phyloP scores from a whole-genome alignment of 2,888 invertebrate species.

The Thymelicus lineola region DNA sequence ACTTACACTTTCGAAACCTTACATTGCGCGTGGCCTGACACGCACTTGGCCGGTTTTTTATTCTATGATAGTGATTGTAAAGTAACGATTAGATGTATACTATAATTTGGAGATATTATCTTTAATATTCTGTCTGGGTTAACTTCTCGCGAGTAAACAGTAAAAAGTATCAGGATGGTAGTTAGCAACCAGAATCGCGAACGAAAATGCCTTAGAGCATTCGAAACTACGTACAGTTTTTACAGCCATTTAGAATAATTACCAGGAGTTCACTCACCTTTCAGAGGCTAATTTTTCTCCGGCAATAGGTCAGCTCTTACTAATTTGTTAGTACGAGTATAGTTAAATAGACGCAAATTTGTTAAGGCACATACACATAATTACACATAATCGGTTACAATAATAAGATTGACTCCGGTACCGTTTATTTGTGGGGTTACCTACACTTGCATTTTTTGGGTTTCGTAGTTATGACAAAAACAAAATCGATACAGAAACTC shows the following conservation, averaged over 20 bases:
- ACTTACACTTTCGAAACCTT: too few species aligned
- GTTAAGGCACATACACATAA: constrained; percentile 27
- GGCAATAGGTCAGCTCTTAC: constrained; percentile 49
- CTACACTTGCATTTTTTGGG: too few species aligned
- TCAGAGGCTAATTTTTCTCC: constrained; percentile 43
- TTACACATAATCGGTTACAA: constrained; percentile 14
- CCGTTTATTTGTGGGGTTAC: not conserved
- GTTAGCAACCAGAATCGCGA: constrained; percentile 39
- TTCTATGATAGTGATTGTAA: not conserved
- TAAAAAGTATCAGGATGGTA: not conserved
- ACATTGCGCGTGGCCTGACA: too few species aligned
- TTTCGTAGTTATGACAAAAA: too few species aligned
- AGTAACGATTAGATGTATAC: constrained; percentile 24
- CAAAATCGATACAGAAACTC: too few species aligned
- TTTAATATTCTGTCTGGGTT: constrained; percentile 30
- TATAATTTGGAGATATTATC: constrained; percentile 35
- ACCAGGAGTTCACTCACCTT: constrained; percentile 43
- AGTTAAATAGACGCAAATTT: constrained; percentile 53
- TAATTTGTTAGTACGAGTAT: constrained; percentile 52
- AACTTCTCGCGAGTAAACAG: constrained; percentile 21
- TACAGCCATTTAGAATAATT: constrained; percentile 44
- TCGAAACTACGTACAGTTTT: constrained; percentile 37
- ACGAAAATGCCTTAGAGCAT: constrained; percentile 35
- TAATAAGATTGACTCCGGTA: not conserved
- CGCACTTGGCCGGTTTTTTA: not conserved